A percentile compares a stretch with the other conserved stretches of the same genome.
phyloP scores from a whole-genome alignment of 2,113 vertebrate genomes.

The Microtus montanus region DNA sequence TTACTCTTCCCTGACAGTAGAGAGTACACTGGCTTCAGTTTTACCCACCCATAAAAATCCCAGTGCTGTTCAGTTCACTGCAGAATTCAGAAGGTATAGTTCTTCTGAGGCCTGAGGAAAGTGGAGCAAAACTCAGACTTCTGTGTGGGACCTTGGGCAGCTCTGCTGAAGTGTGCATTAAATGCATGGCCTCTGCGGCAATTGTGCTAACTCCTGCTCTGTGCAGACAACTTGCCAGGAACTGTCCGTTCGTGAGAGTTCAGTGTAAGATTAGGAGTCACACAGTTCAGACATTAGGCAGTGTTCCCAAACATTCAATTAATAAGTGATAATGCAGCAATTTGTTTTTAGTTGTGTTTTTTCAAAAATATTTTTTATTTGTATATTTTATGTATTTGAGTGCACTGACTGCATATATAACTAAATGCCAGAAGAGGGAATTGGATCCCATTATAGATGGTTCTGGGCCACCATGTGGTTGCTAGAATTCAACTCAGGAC shows the following conservation, averaged over 20 bases:
- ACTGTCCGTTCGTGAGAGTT: background rate
- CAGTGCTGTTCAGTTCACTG: background rate
- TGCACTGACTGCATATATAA: background rate
- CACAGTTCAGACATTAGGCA: background rate
- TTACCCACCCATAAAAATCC: background rate
- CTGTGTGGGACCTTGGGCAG: background rate
- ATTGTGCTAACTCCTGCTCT: background rate
- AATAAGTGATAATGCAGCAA: constrained; percentile 12
- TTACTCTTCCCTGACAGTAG: background rate
- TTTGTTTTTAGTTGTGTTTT: background rate
- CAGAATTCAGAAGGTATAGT: background rate
- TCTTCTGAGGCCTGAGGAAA: background rate
- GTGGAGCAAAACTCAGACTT: background rate
- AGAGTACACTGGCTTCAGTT: background rate
- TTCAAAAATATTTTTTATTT: background rate
- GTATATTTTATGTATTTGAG: background rate
- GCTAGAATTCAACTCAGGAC: background rate
- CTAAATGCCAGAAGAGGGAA: background rate
- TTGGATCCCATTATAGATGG: background rate
- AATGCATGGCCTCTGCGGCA: background rate
- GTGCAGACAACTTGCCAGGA: background rate
- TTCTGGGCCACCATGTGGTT: background rate
- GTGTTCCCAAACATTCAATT: constrained; percentile 9
- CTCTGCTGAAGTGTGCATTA: background rate
- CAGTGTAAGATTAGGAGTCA: no score